A percentile compares a stretch with the other conserved stretches of the same genome.
Conservation (phyloP, 2,797 vertebrate genomes). For the Knipowitschia caucasica region DNA sequence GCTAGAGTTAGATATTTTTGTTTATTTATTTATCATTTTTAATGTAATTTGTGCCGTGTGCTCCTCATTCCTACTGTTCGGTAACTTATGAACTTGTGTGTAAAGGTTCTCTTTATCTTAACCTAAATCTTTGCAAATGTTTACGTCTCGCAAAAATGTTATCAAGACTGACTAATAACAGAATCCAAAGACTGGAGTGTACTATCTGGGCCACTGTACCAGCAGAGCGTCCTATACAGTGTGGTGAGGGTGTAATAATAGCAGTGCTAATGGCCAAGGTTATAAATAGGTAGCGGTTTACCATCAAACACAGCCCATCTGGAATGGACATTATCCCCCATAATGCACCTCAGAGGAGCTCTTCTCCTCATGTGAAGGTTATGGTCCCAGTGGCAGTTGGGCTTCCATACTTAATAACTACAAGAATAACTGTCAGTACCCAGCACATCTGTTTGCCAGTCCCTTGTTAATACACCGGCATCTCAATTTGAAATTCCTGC, state of each 20-base stretch:
- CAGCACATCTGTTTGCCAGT: constrained; percentile 73
- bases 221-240: constrained; percentile 21
- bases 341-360: constrained; percentile 67
- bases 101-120: too few species aligned
- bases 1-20: too few species aligned
- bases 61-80: too few species aligned
- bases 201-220: constrained; percentile 6
- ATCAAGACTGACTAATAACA: constrained; percentile 10
- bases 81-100: too few species aligned
- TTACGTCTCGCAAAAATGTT: background rate
- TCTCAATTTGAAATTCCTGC: constrained; percentile 68
- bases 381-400: constrained; percentile 71
- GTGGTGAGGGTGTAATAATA: constrained; percentile 35
- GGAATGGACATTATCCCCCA: constrained; percentile 61
- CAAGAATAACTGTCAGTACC: constrained; percentile 71
- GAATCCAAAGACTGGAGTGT: constrained; percentile 9
- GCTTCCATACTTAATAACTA: constrained; percentile 73
- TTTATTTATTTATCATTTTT: too few species aligned
- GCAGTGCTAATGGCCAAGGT: constrained; percentile 52
- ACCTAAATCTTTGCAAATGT: too few species aligned
- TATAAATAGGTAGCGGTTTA: constrained; percentile 60
- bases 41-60: too few species aligned
- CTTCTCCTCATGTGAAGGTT: constrained; percentile 71
- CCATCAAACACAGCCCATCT: constrained; percentile 66
- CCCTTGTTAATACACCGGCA: constrained; percentile 69